Evolutionary conservation across 2,888 invertebrate species (phyloP), one percentile per base, ranked within the genome.

Genomic region (Ganaspis brasiliensis): DNA sequence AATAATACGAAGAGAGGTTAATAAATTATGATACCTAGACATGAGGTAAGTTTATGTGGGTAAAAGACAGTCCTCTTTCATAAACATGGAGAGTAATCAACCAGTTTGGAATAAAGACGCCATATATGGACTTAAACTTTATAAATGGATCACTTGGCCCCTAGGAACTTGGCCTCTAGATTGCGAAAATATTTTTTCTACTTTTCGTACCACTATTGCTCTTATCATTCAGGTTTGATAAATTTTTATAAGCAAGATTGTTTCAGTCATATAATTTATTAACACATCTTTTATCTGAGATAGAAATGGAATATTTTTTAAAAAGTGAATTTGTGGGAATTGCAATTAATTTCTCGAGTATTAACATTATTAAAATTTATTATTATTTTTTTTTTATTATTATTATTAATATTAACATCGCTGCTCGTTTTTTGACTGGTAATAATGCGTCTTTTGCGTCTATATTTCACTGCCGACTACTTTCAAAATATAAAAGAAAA

Each of bases 131-230:
- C 72, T 85, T 2, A 79, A 75, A 19, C 74, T 84, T 2, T 82
- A 80, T 31, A 81, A 83, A 49, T 70, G 79, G 12, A 79, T 81
- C 59, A 74, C 79, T 10, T 82, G 82, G 81, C 81, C 80, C 8
- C 63, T 83, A 21, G 85, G 84, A 0, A 70, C 84, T 14, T 84
- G 84, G 84, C 84, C 84, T 9, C 40, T 82, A 0, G 56, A 80
- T 9, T 75, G 72, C 55, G 80, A 81, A 19, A 78, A 72, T 74
- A 70, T 73, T 16, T 84, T 84, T 52, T 76, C 83, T 0, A 74
- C 61, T 45, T 75, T 70, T 52, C 82, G 84, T 2, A 73, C 82
- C 12, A 2, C 31, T n/a, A 31, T 74, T 10, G 14, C 59, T 26
- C 10, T 72, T 14, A 12, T 19, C 0, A 57, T 71, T 6, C 78